These are phyloP conservation scores for Lagorchestes hirsutus DNA, from an alignment of 2,797 vertebrate genomes.

Conservation along the genomic window DNA sequence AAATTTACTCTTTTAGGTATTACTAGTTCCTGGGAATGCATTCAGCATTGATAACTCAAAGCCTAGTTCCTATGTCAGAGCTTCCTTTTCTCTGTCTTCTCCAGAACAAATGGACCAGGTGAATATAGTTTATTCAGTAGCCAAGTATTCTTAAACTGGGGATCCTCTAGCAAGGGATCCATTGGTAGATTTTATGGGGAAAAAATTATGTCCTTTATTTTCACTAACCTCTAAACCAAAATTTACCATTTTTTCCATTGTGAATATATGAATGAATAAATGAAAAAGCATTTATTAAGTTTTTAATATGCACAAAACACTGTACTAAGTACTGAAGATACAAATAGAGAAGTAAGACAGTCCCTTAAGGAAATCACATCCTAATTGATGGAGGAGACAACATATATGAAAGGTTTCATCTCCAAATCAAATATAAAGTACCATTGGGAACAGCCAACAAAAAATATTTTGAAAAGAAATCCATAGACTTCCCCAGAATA, in stretches of 20 bases:
- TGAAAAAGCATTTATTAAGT: neutral
- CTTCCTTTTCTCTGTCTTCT: slow-evolving; percentile 92
- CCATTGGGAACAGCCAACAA: neutral
- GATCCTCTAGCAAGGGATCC: neutral
- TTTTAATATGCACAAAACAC: neutral
- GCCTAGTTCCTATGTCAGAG: slow-evolving; percentile 92
- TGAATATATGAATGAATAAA: neutral
- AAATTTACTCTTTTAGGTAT: slow-evolving; percentile 86
- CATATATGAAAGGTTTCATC: neutral
- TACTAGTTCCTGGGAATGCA: slow-evolving; percentile 92
- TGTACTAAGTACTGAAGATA: neutral
- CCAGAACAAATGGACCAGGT: slow-evolving; percentile 94
- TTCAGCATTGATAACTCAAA: slow-evolving; percentile 90
- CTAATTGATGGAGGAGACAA: neutral
- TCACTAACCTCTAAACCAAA: neutral
- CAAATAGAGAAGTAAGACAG: neutral
- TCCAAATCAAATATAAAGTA: neutral
- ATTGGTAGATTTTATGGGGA: neutral
- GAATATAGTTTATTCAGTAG: slow-evolving; percentile 51
- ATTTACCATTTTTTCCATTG: neutral
- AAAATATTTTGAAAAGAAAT: neutral
- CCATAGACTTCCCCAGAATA: neutral
- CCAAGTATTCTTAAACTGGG: neutral
- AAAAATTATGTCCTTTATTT: neutral
- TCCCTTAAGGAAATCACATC: neutral